These are phyloP conservation scores for Bolinopsis microptera DNA, from an alignment of 37 sponge, comb jelly and placozoan genomes.

Conservation along the genomic window DNA sequence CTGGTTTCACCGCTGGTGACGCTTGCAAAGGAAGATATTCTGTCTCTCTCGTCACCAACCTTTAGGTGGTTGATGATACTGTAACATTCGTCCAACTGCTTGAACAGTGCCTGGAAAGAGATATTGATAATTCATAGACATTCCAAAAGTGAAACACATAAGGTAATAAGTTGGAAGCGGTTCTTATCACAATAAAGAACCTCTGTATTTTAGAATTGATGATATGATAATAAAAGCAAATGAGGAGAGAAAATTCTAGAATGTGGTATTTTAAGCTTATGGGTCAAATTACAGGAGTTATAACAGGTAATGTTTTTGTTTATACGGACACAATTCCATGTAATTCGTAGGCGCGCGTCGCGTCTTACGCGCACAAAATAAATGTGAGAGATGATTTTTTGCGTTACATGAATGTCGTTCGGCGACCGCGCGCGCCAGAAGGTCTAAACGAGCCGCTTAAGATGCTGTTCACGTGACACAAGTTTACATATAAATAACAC, in stretches of 20 bases:
- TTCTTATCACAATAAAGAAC: too few species aligned
- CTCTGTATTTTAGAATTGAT: too few species aligned
- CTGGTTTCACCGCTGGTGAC: constrained; percentile 9
- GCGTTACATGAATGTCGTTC: background rate
- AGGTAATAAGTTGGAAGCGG: too few species aligned
- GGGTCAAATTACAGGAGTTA: too few species aligned
- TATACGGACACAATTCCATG: too few species aligned
- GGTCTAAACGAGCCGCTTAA: background rate
- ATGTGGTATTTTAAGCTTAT: too few species aligned
- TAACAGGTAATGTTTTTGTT: too few species aligned
- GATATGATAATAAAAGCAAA: too few species aligned
- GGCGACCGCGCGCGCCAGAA: constrained; percentile 13
- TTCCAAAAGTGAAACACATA: too few species aligned
- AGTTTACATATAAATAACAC: background rate
- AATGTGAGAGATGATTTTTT: background rate
- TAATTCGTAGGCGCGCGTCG: background rate
- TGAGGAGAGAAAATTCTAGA: too few species aligned
- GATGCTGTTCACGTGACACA: background rate
- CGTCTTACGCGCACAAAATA: background rate
- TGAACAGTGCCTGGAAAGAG: constrained; percentile 18
- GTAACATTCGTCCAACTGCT: constrained; percentile 34
- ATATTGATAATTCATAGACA: too few species aligned
- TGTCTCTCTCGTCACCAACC: constrained; percentile 12
- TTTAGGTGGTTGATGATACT: constrained; percentile 13
- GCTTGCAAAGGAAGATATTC: background rate